Percentiles rank a stretch among this genome's conserved stretches.
Evolutionary conservation across 2,888 invertebrate genomes (phyloP).

Genomic region (Eupithecia dodoneata): DNA sequence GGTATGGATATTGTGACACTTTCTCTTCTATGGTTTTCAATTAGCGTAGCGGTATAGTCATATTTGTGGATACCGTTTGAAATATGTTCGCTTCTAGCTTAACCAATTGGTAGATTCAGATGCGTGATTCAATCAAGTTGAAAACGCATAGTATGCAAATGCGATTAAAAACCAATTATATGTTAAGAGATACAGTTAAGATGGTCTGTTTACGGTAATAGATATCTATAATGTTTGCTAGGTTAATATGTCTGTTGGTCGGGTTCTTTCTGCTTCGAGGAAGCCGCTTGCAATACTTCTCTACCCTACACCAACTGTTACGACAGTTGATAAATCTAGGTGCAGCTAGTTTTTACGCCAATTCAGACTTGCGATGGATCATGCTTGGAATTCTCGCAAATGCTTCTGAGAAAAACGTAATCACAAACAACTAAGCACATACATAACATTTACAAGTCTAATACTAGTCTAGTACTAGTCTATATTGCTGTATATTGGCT

Average conservation of each 20-base stretch:
- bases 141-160: slow-evolving; percentile 42
- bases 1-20: slow-evolving; percentile 45
- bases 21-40: slow-evolving; percentile 52
- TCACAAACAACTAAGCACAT: slow-evolving; percentile 35
- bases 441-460: slow-evolving; percentile 45
- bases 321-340: slow-evolving; percentile 57
- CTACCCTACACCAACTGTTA: slow-evolving; percentile 54
- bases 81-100: slow-evolving; percentile 44
- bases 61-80: slow-evolving; percentile 56
- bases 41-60: slow-evolving; percentile 64
- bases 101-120: slow-evolving; percentile 45
- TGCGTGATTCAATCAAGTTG: slow-evolving; percentile 58
- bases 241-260: slow-evolving; percentile 17
- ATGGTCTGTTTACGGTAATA: slow-evolving; percentile 28
- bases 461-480: too few species aligned
- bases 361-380: slow-evolving; percentile 55
- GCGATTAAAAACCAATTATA: slow-evolving; percentile 41
- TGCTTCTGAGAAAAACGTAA: slow-evolving; percentile 45
- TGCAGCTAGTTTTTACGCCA: slow-evolving; percentile 61
- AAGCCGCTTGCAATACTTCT: slow-evolving; percentile 56
- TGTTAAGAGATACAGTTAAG: slow-evolving; percentile 30
- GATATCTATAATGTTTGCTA: slow-evolving; percentile 4
- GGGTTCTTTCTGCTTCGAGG: slow-evolving; percentile 45
- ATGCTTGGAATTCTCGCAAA: slow-evolving; percentile 61
- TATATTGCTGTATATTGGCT: slow-evolving; percentile 34